A percentile compares a stretch with the other conserved stretches of the same genome.
Evolutionary conservation across 92 coral and sea anemone genomes (phyloP).

Genomic region (Zoanthus sociatus): DNA sequence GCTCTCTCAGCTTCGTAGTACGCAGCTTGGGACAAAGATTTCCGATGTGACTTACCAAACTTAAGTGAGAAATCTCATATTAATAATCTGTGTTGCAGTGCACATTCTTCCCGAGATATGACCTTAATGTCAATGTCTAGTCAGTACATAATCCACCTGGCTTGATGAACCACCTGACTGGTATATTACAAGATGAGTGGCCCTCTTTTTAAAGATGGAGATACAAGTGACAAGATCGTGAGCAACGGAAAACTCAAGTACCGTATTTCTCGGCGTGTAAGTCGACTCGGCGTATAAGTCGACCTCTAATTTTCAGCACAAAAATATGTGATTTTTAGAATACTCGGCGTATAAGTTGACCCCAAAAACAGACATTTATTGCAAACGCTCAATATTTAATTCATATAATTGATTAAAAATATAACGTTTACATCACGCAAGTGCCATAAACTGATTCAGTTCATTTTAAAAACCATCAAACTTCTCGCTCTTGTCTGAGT

Average conservation of each 20-base stretch:
- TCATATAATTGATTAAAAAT: too few species aligned
- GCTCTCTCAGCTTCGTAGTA: background rate
- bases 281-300: too few species aligned
- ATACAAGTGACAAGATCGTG: background rate
- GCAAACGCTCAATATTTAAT: too few species aligned
- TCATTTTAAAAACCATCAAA: too few species aligned
- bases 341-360: too few species aligned
- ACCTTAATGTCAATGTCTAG: conserved; percentile 24
- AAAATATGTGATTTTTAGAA: too few species aligned
- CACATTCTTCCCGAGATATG: conserved; percentile 46
- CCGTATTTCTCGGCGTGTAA: too few species aligned
- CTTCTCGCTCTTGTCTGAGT: too few species aligned
- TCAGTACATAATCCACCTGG: conserved; percentile 32
- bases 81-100: conserved; percentile 39
- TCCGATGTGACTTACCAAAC: background rate
- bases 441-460: too few species aligned
- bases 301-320: too few species aligned
- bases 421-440: too few species aligned
- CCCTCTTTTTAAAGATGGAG: conserved; percentile 19
- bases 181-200: conserved; percentile 33
- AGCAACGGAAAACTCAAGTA: conserved; percentile 23
- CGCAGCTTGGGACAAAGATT: conserved; percentile 20
- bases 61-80: conserved; percentile 37
- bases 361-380: too few species aligned
- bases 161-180: conserved; percentile 41